Evolutionary conservation across 2,113 vertebrate species (phyloP).

Genomic region (Colossoma macropomum): DNA sequence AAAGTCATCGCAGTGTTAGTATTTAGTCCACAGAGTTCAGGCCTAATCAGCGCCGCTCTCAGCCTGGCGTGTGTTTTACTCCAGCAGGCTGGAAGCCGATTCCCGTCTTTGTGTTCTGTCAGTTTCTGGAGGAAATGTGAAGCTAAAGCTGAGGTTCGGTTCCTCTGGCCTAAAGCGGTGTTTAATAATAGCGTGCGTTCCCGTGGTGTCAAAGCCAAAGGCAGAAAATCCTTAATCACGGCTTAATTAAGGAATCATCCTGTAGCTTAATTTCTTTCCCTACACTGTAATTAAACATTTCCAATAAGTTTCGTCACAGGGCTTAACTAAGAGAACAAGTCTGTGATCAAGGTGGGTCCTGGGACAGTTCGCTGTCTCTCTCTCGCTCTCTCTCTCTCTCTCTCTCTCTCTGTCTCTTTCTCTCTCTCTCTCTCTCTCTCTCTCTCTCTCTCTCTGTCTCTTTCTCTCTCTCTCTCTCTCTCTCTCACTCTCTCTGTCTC

Average conservation of each 20-base stretch:
- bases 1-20: no score
- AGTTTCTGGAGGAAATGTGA: neutral
- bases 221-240: slow-evolving; percentile 59
- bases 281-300: slow-evolving; percentile 62
- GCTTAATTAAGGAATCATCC: slow-evolving; percentile 61
- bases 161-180: slow-evolving; percentile 13
- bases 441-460: neutral
- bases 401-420: neutral
- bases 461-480: no score
- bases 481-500: no score
- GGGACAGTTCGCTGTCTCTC: slow-evolving; percentile 36
- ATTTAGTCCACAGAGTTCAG: no score
- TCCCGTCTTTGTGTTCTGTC: slow-evolving; percentile 2
- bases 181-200: slow-evolving; percentile 15
- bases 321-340: slow-evolving; percentile 45
- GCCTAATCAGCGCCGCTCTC: no score
- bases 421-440: neutral
- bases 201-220: slow-evolving; percentile 28
- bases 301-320: slow-evolving; percentile 57
- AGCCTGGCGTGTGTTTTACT: neutral
- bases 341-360: slow-evolving; percentile 50
- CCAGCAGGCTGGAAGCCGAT: neutral
- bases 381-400: slow-evolving; percentile 10
- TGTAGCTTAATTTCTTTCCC: slow-evolving; percentile 56
- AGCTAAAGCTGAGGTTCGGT: slow-evolving; percentile 26